Percentiles rank a stretch among this genome's conserved stretches.
Conservation (phyloP, 53 echinoderm and acorn worm species). For the Holothuria scabra region DNA sequence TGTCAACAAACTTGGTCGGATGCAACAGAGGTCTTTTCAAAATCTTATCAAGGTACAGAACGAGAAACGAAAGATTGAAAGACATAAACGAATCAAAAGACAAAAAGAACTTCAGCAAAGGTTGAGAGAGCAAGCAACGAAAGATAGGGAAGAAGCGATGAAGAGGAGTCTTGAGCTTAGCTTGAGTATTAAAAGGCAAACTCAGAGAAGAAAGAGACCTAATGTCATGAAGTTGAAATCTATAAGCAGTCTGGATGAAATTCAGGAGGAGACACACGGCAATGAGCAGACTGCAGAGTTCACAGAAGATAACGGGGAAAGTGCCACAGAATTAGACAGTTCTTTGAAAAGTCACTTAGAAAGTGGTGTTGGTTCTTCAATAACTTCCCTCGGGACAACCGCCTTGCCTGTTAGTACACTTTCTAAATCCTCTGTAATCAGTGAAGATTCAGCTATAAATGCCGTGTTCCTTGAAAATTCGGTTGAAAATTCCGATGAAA, state of each 20-base stretch:
- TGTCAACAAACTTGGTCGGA: slow-evolving; percentile 70
- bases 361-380: no score
- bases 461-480: no score
- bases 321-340: no score
- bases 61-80: slow-evolving; percentile 74
- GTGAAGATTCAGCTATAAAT: no score
- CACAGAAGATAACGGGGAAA: no score
- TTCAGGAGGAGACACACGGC: neutral
- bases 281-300: neutral
- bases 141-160: slow-evolving; percentile 71
- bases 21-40: slow-evolving; percentile 75
- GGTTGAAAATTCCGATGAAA: no score
- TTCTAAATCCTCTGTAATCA: no score
- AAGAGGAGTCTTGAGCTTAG: slow-evolving; percentile 57
- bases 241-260: neutral
- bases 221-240: neutral
- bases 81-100: slow-evolving; percentile 71
- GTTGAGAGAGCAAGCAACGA: slow-evolving; percentile 70
- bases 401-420: no score
- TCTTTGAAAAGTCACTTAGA: no score
- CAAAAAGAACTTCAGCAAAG: slow-evolving; percentile 66
- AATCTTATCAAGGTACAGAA: slow-evolving; percentile 77
- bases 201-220: neutral
- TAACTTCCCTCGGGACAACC: no score
- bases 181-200: slow-evolving; percentile 12